A percentile compares a stretch with the other conserved stretches of the same genome.
phyloP scores from a whole-genome alignment of 2,797 vertebrate species.

The Pipistrellus pipistrellus region DNA sequence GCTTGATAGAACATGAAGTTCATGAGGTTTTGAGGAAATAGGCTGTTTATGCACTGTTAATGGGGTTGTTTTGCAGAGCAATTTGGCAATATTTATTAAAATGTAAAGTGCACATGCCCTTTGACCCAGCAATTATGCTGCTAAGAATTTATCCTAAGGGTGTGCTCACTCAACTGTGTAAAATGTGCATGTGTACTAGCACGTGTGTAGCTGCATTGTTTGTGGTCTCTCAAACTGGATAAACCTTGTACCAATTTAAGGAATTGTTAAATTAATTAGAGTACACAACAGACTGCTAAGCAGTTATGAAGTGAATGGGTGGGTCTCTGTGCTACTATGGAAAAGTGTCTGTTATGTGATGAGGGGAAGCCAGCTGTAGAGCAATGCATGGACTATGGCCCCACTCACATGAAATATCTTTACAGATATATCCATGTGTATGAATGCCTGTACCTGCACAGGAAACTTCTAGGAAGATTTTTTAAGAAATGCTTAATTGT shows the following conservation, averaged over 20 bases:
- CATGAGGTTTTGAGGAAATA: conserved; percentile 49
- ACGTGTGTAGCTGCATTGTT: neutral
- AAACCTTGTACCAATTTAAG: neutral
- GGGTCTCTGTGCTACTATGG: neutral
- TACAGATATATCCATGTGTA: neutral
- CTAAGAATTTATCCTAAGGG: conserved; percentile 49
- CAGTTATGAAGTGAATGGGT: no score
- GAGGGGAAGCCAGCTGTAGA: neutral
- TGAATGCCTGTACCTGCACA: neutral
- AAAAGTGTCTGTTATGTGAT: no score
- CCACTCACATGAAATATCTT: neutral
- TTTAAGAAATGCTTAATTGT: neutral
- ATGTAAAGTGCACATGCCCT: conserved; percentile 63
- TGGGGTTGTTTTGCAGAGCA: conserved; percentile 59
- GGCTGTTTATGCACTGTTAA: conserved; percentile 42
- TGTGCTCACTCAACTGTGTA: neutral
- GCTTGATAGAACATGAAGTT: neutral
- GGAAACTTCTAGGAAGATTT: neutral
- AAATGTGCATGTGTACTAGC: neutral
- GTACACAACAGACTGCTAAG: no score
- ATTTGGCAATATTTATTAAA: conserved; percentile 76
- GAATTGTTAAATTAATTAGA: neutral
- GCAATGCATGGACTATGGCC: rapidly evolving
- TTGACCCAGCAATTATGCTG: conserved; percentile 52
- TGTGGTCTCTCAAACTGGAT: neutral